Percentiles rank a stretch among this genome's conserved stretches.
phyloP scores from a whole-genome alignment of 2,113 vertebrate genomes.

The Acrocephalus arundinaceus region DNA sequence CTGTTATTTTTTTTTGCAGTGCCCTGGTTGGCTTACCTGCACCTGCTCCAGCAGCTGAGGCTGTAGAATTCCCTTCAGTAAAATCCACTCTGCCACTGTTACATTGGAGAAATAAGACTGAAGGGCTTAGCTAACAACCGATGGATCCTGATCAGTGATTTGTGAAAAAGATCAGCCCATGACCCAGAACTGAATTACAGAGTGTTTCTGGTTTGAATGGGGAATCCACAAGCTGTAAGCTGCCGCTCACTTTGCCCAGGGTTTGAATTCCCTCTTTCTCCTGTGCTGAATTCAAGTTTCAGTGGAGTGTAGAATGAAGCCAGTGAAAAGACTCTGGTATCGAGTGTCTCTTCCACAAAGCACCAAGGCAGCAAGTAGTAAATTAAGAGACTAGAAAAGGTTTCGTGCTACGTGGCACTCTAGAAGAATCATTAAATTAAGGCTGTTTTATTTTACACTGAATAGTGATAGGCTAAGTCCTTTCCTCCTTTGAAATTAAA shows the following conservation, averaged over 20 bases:
- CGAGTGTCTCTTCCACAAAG: background rate
- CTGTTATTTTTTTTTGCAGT: background rate
- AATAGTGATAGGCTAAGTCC: background rate
- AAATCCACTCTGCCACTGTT: background rate
- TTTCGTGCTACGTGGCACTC: background rate
- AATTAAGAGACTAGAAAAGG: background rate
- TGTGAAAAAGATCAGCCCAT: too few relatives aligned
- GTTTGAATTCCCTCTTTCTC: background rate
- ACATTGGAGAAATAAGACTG: fast-evolving
- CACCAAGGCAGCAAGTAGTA: background rate
- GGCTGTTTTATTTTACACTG: background rate
- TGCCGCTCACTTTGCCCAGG: background rate
- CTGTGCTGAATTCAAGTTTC: background rate
- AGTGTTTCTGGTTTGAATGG: background rate
- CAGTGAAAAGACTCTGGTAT: background rate
- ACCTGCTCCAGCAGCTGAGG: background rate
- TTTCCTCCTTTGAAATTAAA: background rate
- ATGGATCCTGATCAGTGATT: background rate
- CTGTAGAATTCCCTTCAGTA: background rate
- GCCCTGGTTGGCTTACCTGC: background rate
- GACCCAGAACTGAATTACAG: background rate
- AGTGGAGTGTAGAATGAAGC: background rate
- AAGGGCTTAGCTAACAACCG: background rate
- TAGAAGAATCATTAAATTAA: background rate
- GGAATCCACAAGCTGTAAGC: background rate